Percentiles rank a stretch among this genome's conserved stretches.
Evolutionary conservation across 2,888 invertebrate genomes (phyloP).

Genomic region (Acleris cristana): DNA sequence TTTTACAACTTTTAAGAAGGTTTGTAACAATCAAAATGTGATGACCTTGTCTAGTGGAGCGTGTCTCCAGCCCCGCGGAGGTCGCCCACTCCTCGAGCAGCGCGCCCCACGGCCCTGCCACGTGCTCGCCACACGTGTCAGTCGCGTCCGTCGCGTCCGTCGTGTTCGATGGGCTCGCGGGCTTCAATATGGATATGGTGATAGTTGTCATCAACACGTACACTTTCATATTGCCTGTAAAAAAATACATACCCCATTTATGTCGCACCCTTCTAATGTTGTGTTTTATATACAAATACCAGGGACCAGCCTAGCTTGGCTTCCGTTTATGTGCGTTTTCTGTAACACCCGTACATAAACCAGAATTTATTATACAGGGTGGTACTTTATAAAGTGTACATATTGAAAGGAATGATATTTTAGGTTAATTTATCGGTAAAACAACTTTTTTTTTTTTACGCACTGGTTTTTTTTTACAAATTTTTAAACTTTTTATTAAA

Average conservation of each 20-base stretch:
- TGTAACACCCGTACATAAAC: too few relatives aligned
- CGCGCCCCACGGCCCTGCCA: constrained; percentile 83
- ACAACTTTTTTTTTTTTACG: too few relatives aligned
- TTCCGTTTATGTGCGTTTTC: too few relatives aligned
- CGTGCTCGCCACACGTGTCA: constrained; percentile 44
- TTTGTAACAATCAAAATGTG: too few relatives aligned
- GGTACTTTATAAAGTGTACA: too few relatives aligned
- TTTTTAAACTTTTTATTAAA: too few relatives aligned
- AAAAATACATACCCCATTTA: background rate
- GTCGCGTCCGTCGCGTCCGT: constrained; percentile 45
- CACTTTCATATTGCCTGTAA: constrained; percentile 43
- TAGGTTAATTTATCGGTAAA: too few relatives aligned
- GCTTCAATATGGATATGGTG: constrained; percentile 30
- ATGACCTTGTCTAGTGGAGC: constrained; percentile 61
- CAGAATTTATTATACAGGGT: too few relatives aligned
- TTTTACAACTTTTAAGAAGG: too few relatives aligned
- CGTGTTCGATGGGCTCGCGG: constrained; percentile 32
- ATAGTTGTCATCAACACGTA: constrained; percentile 31
- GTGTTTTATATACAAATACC: background rate
- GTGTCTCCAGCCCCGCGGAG: constrained; percentile 58
- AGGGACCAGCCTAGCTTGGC: too few relatives aligned
- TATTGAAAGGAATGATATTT: too few relatives aligned
- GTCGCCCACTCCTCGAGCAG: constrained; percentile 86
- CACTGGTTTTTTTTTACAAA: too few relatives aligned
- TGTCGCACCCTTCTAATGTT: background rate